These are phyloP conservation scores for Lindbergichthys nudifrons DNA, from an alignment of 2,797 vertebrate genomes.

Conservation along the genomic window DNA sequence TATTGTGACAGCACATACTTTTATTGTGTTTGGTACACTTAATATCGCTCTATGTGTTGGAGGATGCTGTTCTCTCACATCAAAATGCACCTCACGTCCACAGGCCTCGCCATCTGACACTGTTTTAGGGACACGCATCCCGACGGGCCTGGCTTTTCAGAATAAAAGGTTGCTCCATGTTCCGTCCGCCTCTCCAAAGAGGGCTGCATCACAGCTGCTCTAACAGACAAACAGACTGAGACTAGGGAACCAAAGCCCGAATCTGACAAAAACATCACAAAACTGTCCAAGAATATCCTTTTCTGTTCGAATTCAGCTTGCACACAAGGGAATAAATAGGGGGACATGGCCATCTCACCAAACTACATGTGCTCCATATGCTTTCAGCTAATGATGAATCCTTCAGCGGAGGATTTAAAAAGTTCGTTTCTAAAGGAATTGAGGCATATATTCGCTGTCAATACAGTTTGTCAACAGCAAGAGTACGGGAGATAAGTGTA, in stretches of 20 bases:
- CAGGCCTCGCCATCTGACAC: constrained; percentile 60
- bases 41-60: constrained; percentile 32
- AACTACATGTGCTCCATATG: constrained; percentile 52
- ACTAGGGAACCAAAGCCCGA: constrained; percentile 40
- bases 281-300: constrained; percentile 59
- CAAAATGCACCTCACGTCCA: constrained; percentile 59
- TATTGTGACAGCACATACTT: constrained; percentile 27
- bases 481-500: not conserved
- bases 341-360: constrained; percentile 44
- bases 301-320: constrained; percentile 44
- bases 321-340: constrained; percentile 25
- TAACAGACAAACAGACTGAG: constrained; percentile 54
- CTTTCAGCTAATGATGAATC: constrained; percentile 24
- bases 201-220: constrained; percentile 65
- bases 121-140: constrained; percentile 55
- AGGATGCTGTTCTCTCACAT: constrained; percentile 50
- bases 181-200: constrained; percentile 62
- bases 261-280: constrained; percentile 59
- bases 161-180: constrained; percentile 66
- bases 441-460: not conserved
- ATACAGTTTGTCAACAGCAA: not conserved
- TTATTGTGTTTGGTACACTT: constrained; percentile 45
- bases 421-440: not conserved
- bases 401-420: constrained; percentile 13
- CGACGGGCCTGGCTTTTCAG: constrained; percentile 60